phyloP scores from a whole-genome alignment of 2,113 vertebrate species.

The Salvelinus sp. region DNA sequence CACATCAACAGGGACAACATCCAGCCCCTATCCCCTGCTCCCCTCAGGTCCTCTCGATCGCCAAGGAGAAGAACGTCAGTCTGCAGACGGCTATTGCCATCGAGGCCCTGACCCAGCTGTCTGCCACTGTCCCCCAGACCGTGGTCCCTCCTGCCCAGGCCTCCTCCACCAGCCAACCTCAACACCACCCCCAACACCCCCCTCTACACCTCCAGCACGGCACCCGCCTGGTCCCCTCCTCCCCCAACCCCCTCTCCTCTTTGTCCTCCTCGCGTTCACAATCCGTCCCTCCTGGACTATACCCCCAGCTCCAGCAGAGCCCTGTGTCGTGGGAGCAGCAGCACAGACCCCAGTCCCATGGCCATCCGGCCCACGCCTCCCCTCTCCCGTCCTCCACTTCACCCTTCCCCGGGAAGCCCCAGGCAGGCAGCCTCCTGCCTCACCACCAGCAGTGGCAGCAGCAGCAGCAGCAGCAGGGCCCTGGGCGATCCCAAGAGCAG shows the following conservation, averaged over 20 bases:
- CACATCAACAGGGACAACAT: conserved; percentile 32
- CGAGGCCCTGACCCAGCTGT: conserved; percentile 93
- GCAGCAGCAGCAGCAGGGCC: conserved; percentile 41
- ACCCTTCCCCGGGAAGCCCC: conserved; percentile 41
- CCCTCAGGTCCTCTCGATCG: conserved; percentile 88
- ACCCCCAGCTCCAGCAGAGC: conserved; percentile 51
- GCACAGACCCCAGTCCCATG: conserved; percentile 71
- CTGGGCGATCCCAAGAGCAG: conserved; percentile 46
- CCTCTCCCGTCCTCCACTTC: conserved; percentile 33
- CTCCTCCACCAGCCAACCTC: no score
- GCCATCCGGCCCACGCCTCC: conserved; percentile 59
- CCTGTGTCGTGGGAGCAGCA: conserved; percentile 68
- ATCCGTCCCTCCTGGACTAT: conserved; percentile 66
- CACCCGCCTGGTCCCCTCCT: conserved; percentile 39
- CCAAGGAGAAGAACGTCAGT: conserved; percentile 96
- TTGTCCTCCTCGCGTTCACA: conserved; percentile 66
- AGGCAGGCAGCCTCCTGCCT: conserved; percentile 36
- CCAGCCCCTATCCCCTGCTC: conserved; percentile 78
- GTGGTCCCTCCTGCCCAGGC: conserved; percentile 51
- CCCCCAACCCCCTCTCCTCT: conserved; percentile 25
- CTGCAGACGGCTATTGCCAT: conserved; percentile 95
- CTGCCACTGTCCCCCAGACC: conserved; percentile 79
- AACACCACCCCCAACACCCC: conserved; percentile 27
- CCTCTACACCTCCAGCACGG: conserved; percentile 52
- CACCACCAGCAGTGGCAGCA: conserved; percentile 63